These are phyloP conservation scores for Whitmania pigra DNA, from an alignment of 1,140 invertebrate species.

Conservation along the genomic window DNA sequence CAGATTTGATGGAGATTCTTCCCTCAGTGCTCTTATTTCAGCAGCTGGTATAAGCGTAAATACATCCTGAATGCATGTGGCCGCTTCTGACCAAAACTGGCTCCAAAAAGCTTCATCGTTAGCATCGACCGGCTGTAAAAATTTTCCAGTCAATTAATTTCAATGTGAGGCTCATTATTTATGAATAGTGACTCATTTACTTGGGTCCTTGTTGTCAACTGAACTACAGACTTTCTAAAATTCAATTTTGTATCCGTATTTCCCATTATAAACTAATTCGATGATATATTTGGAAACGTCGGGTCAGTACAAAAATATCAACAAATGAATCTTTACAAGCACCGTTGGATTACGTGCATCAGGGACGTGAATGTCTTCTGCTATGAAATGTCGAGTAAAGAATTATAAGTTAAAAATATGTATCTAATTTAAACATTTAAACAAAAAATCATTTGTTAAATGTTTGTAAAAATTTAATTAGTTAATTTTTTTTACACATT, in stretches of 20 bases:
- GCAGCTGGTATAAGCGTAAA: slow-evolving; percentile 86
- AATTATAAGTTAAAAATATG: no score
- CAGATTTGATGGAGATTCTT: slow-evolving; percentile 93
- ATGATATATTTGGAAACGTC: no score
- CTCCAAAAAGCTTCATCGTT: slow-evolving; percentile 92
- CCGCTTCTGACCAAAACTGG: slow-evolving; percentile 93
- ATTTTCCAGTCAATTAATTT: neutral
- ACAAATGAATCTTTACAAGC: no score
- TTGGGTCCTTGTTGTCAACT: slow-evolving; percentile 86
- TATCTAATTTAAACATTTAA: no score
- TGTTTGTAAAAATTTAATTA: no score
- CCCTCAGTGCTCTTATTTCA: slow-evolving; percentile 79
- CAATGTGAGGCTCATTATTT: neutral
- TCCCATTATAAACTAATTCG: slow-evolving; percentile 56
- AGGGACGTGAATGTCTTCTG: no score
- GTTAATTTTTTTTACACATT: no score
- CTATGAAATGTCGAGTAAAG: no score
- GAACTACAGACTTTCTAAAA: slow-evolving; percentile 90
- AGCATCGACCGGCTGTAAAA: slow-evolving; percentile 65
- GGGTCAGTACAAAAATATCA: no score
- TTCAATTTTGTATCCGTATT: slow-evolving; percentile 93
- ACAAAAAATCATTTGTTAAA: no score
- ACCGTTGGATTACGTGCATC: no score
- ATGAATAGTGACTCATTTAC: slow-evolving; percentile 45
- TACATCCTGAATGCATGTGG: slow-evolving; percentile 85